A percentile compares a stretch with the other conserved stretches of the same genome.
phyloP scores from a whole-genome alignment of 2,888 invertebrate genomes.

The Barypeithes pellucidus region DNA sequence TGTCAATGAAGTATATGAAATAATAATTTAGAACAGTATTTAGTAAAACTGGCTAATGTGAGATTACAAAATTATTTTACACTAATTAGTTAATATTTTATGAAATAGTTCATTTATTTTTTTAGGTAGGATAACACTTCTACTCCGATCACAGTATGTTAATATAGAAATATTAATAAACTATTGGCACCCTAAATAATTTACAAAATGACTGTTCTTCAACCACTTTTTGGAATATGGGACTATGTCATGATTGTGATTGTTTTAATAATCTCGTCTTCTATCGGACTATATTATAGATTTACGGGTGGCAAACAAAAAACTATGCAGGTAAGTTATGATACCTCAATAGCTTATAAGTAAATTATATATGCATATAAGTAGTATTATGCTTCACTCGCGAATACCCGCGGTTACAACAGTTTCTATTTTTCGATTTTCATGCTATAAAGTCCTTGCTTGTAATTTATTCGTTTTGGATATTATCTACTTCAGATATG shows the following conservation, averaged over 20 bases:
- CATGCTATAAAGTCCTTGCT: no score
- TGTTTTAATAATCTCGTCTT: conserved; percentile 81
- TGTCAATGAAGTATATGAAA: no score
- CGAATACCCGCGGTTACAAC: no score
- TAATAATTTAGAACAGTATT: not conserved
- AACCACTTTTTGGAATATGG: conserved; percentile 74
- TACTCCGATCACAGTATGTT: not conserved
- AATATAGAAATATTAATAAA: not conserved
- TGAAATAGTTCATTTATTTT: not conserved
- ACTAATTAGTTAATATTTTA: not conserved
- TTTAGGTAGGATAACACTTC: no score
- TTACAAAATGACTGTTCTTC: conserved; percentile 49
- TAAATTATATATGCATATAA: no score
- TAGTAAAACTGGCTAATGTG: no score
- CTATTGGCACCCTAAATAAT: not conserved
- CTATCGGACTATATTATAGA: conserved; percentile 88
- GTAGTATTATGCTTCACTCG: no score
- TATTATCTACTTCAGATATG: no score
- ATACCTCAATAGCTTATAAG: no score
- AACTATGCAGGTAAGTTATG: conserved; percentile 79
- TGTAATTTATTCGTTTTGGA: no score
- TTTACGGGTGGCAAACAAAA: conserved; percentile 89
- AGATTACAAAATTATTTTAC: no score
- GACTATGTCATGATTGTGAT: conserved; percentile 85
- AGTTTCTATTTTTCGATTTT: no score